Evolutionary conservation across 1,140 invertebrate species (phyloP), one percentile per base, ranked within the genome.

Genomic region (Hypothenemus hampei): DNA sequence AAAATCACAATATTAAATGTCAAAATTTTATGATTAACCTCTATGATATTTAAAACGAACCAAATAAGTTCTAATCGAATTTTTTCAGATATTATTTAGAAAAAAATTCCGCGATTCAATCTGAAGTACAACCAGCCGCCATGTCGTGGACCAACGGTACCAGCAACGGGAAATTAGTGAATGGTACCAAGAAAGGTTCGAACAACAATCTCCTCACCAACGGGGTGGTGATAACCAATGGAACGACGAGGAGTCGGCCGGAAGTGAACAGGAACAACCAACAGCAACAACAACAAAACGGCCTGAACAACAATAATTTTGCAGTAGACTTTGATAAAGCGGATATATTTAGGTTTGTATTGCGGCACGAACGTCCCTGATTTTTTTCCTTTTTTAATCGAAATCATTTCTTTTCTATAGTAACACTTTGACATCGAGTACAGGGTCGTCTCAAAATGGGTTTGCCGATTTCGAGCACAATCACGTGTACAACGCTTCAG

Each of bases 381-480:
- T 49, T 39, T 1, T 37, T 37, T 1, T 16, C 2, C 2, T 10
- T 37, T n/a, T 43, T 43, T 43, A 15, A 37, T 37, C 15, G 15
- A 37, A 37, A 37, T 29, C 6, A 29, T 26, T 39, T 8, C 24
- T 45, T 52, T 44, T 6, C 35, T 57, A 16, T 16, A 50, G 46
- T 45, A 57, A 41, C 46, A 41, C 6, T 4, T 39, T 43, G 4
- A 54, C 29, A 11, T 45, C 40, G 8, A 56, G 67, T 35, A 48
- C 59, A 2, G 59, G 52, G 16, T 53, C 57, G 26, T n/a, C n/a
- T n/a, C 65, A 66, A 60, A 53, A 64, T 19, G 63, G 81, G 29
- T 86, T 86, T 71, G 84, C 84, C 5, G 84, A 86, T 69, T 86
- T 86, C 68, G 84, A 86, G 48, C 82, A 84, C 72, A 84, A 84